Evolutionary conservation across 1,140 invertebrate genomes (phyloP), one percentile per base, ranked within the genome.

Genomic region (Argopecten irradians): DNA sequence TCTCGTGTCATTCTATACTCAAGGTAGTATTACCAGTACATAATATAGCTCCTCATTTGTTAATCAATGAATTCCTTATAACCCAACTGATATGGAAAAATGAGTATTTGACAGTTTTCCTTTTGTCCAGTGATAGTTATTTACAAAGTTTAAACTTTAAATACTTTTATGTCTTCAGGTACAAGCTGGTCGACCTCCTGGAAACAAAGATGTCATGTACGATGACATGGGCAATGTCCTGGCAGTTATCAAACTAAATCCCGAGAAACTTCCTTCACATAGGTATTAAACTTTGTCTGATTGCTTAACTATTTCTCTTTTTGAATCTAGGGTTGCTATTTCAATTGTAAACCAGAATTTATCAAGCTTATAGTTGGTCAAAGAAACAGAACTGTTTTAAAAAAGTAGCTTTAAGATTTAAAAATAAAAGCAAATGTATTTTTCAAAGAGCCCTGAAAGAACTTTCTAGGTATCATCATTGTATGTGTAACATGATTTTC

Each of bases 191-290:
- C 91, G 94, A 34, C 94, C 94, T 28, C 94, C 94, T 41, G 94
- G 95, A 11, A 94, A 92, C 89, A 94, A 94, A 90, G 95, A 95
- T 92, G 95, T 95, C 5, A 82, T 92, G 19, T 95, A 93, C 91
- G 95, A 95, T 93, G 93, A 94, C 9, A 91, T 92, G 85, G 95
- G 95, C 22, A 95, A 95, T 93, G 94, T 95, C 34, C 36, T 95
- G 5, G 92, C 93, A 86, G 93, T 95, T 19, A 89, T 93, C 19
- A 94, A 92, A 88, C 83, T 95, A 13, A 92, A 95, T 86, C 93
- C 94, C 82, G 93, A 95, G 34, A 94, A 92, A 90, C 89, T 95
- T 43, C 94, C 95, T 43, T 92, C 90, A 43, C 94, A 95, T 89
- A 94, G 91, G 94, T 95, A 89, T n/a, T n/a, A n/a, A n/a, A n/a